Evolutionary conservation across 2,797 vertebrate genomes (phyloP), one percentile per base, ranked within the genome.

Genomic region (Manis crassicaudata): DNA sequence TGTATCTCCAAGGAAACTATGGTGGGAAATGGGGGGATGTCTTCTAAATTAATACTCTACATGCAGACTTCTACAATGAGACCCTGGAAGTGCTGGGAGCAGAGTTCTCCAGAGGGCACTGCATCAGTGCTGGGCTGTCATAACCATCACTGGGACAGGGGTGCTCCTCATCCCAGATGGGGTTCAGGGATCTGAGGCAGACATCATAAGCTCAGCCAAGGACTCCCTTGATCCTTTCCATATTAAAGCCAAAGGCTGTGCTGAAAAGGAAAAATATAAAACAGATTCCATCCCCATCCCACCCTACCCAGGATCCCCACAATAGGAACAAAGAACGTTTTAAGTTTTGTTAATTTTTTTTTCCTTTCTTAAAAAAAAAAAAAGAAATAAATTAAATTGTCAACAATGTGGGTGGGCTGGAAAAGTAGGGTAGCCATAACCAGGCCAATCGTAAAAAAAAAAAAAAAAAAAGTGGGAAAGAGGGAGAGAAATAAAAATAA

Each of bases 371-470:
- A 43, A 93, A 97, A 97, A 96, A 96, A 94, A 90, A 90, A 95
- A n/a, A n/a, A 72, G 91, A 96, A 98, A 98, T 98, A 98, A 98
- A 98, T 98, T 98, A 98, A 98, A 94, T 90, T 96, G 95, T 97
- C 97, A 95, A 90, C 81, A 90, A 95, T 86, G 40, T 90, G 97
- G 92, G 37, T 60, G 40, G 95, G 83, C 27, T 96, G 65, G 95
- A 89, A 92, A 93, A 88, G 35, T 84, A 50, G 70, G 43, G 7
- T 27, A 77, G 80, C 76, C 91, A 46, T 92, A 96, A 88, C 72
- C 75, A 97, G 97, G 84, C 96, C 86, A 65, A 23, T 97, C 96
- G 97, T 40, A 52, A 93, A 77, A 62, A 65, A 87, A 68, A 90
- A 77, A 63, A 85, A 95, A 95, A 93, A 88, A 76, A 94, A 94